A percentile compares a stretch with the other conserved stretches of the same genome.
Conservation (phyloP, 2,113 vertebrate genomes). For the Nerophis ophidion region DNA sequence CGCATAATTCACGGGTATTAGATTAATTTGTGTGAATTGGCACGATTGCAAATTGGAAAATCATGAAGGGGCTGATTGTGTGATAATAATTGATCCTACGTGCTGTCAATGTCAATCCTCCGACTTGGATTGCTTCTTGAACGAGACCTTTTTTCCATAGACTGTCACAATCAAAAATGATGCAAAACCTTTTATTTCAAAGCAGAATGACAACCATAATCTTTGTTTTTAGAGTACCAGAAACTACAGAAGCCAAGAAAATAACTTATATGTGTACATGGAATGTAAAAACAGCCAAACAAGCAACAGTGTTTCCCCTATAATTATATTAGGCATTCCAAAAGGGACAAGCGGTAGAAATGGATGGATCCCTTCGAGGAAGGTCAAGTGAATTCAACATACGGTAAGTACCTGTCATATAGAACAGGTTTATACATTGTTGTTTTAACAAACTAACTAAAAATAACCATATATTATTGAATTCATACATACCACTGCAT, state of each 20-base stretch:
- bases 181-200: slow-evolving; percentile 79
- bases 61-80: too few species aligned
- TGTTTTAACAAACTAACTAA: too few species aligned
- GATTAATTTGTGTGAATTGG: too few species aligned
- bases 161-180: slow-evolving; percentile 4
- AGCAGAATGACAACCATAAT: slow-evolving; percentile 70
- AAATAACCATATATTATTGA: too few species aligned
- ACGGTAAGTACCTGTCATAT: too few species aligned
- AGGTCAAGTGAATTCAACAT: neutral
- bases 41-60: too few species aligned
- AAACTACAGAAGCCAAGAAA: slow-evolving; percentile 66
- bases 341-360: too few species aligned
- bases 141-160: neutral
- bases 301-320: slow-evolving; percentile 17
- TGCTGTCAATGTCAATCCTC: neutral
- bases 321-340: slow-evolving; percentile 27
- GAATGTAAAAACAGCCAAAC: slow-evolving; percentile 69
- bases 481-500: too few species aligned
- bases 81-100: too few species aligned
- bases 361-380: neutral
- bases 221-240: slow-evolving; percentile 59
- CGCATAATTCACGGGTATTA: too few species aligned
- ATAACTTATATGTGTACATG: slow-evolving; percentile 65
- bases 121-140: neutral
- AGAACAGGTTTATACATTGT: too few species aligned